Conservation (phyloP, 2,797 vertebrate species). For the Harpagifer antarcticus region DNA sequence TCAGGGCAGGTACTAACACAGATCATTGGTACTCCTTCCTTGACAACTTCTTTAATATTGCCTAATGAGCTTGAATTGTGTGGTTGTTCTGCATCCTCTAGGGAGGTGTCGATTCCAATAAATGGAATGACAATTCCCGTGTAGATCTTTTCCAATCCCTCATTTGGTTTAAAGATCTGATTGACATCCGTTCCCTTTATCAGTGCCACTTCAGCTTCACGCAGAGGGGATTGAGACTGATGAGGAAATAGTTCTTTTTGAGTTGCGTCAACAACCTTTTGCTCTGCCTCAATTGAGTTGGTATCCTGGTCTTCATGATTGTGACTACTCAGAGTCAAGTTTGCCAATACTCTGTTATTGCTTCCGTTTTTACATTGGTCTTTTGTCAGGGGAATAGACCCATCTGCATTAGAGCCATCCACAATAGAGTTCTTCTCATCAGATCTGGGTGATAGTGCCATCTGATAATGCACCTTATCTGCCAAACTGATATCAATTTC, state of each 20-base stretch:
- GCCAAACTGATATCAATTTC: constrained; percentile 2
- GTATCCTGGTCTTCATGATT: constrained; percentile 20
- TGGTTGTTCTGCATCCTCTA: constrained; percentile 15
- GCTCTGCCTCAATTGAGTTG: constrained; percentile 17
- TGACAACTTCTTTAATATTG: constrained; percentile 24
- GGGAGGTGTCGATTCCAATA: constrained; percentile 35
- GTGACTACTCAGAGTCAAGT: background rate
- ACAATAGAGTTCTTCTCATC: constrained; percentile 16
- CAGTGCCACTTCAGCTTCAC: constrained; percentile 18
- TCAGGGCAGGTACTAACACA: constrained; percentile 14
- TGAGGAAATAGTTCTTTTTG: constrained; percentile 21
- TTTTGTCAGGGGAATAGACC: constrained; percentile 8
- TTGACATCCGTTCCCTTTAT: constrained; percentile 6
- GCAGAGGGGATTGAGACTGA: constrained; percentile 13
- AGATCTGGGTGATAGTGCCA: background rate
- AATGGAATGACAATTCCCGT: constrained; percentile 41
- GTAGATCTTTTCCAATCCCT: constrained; percentile 19
- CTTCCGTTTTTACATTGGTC: constrained; percentile 25
- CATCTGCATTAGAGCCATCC: background rate
- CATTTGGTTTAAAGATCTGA: background rate
- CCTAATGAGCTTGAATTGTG: constrained; percentile 5
- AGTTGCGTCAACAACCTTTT: constrained; percentile 17
- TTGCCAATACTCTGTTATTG: constrained; percentile 7
- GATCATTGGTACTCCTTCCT: constrained; percentile 32
- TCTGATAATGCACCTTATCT: constrained; percentile 3